These are phyloP conservation scores for Aurelia aurita complex sp. Pacific DNA, from an alignment of 30 jellyfish, hydroid and myxozoan genomes.

Conservation along the genomic window DNA sequence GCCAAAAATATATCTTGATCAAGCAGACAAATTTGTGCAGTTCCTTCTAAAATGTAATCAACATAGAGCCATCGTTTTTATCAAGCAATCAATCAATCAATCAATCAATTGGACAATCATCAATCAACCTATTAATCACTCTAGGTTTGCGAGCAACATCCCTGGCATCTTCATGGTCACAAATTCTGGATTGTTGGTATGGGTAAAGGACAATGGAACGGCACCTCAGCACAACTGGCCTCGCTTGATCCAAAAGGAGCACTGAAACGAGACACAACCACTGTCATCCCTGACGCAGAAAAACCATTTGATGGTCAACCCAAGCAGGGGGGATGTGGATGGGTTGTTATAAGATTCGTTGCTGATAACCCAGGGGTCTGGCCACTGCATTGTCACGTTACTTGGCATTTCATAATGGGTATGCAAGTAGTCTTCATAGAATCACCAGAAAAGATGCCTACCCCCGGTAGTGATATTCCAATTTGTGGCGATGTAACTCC, in stretches of 20 bases:
- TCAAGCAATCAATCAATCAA: too few relatives aligned
- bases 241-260: conserved; percentile 39
- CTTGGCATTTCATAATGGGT: conserved; percentile 71
- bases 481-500: conserved; percentile 73
- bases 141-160: conserved; percentile 69
- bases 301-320: conserved; percentile 60
- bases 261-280: conserved; percentile 47
- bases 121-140: too few relatives aligned
- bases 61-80: too few relatives aligned
- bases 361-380: conserved; percentile 79
- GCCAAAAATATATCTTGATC: too few relatives aligned
- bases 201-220: conserved; percentile 67
- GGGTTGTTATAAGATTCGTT: conserved; percentile 56
- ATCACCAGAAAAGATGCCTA: conserved; percentile 29
- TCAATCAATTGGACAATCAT: too few relatives aligned
- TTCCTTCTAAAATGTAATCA: too few relatives aligned
- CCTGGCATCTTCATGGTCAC: conserved; percentile 71
- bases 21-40: too few relatives aligned
- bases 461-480: conserved; percentile 57
- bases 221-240: conserved; percentile 60
- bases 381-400: conserved; percentile 73
- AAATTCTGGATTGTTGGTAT: conserved; percentile 64
- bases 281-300: conserved; percentile 65
- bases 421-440: conserved; percentile 56
- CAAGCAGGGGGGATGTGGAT: conserved; percentile 68